Conservation (phyloP, 2,113 vertebrate genomes). For the Mellivora capensis region DNA sequence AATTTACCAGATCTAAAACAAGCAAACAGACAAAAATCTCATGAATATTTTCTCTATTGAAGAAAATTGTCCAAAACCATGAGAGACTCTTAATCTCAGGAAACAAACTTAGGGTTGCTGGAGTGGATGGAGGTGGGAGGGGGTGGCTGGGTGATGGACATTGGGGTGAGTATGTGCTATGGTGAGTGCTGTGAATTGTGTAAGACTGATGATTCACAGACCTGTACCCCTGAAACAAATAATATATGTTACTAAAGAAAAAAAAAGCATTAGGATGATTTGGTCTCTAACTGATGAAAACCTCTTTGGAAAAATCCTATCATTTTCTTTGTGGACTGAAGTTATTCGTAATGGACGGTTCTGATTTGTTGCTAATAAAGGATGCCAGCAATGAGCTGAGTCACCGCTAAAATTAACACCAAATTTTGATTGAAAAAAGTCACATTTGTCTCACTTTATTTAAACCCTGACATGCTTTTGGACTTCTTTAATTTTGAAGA, state of each 20-base stretch:
- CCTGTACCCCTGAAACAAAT: too few species aligned
- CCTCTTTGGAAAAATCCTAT: conserved; percentile 8
- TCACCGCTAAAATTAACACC: conserved; percentile 48
- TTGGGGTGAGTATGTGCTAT: too few species aligned
- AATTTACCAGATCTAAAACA: neutral
- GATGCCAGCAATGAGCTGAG: conserved; percentile 10
- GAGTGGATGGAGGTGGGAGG: too few species aligned
- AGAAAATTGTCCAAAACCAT: neutral
- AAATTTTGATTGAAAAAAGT: conserved; percentile 45
- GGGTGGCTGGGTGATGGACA: too few species aligned
- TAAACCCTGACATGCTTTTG: conserved; percentile 26
- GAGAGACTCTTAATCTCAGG: too few species aligned
- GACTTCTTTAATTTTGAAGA: conserved; percentile 4
- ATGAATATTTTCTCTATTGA: conserved; percentile 2
- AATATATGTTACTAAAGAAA: neutral
- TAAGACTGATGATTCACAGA: too few species aligned
- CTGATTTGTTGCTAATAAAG: conserved; percentile 51
- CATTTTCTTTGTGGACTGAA: conserved; percentile 18
- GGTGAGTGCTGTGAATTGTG: too few species aligned
- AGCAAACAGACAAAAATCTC: neutral
- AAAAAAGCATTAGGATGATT: conserved; percentile 26
- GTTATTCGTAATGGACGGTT: conserved; percentile 34
- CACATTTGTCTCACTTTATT: conserved; percentile 14
- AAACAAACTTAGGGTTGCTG: too few species aligned
- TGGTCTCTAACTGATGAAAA: neutral